A percentile compares a stretch with the other conserved stretches of the same genome.
These are phyloP conservation scores for Prietella phreatophila DNA, from an alignment of 2,113 vertebrate genomes.

Conservation along the genomic window DNA sequence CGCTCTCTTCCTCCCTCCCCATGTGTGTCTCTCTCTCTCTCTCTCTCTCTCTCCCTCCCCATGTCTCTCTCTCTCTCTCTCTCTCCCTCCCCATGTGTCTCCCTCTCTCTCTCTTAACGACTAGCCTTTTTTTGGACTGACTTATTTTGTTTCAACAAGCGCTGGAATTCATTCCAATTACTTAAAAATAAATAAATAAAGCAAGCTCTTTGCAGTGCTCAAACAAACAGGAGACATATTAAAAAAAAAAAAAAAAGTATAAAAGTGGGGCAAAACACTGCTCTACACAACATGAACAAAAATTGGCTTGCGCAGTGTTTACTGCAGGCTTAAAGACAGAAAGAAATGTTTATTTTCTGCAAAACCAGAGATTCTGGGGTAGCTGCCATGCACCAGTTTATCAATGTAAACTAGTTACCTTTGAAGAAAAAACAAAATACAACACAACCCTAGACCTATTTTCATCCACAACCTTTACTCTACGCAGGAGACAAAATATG, in stretches of 20 bases:
- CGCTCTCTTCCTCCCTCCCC: too few species aligned
- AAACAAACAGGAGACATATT: not conserved
- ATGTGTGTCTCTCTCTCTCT: too few species aligned
- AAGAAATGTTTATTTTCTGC: not conserved
- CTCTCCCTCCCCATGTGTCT: too few species aligned
- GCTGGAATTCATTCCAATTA: constrained; percentile 17
- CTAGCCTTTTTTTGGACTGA: too few species aligned
- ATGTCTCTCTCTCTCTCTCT: too few species aligned
- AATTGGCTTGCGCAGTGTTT: not conserved
- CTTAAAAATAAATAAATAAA: not conserved
- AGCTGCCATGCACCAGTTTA: not conserved
- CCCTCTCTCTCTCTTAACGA: too few species aligned
- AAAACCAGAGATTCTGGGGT: not conserved
- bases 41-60: too few species aligned
- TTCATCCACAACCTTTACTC: not conserved
- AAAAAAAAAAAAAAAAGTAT: too few species aligned
- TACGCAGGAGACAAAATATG: not conserved
- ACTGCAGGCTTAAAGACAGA: not conserved
- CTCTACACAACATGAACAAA: not conserved
- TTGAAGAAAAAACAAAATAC: too few species aligned
- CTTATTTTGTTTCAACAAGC: constrained; percentile 28
- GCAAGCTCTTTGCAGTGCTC: constrained; percentile 4
- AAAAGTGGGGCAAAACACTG: not conserved
- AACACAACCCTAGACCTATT: not conserved
- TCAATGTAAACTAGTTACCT: not conserved